Percentiles rank a stretch among this genome's conserved stretches.
Conservation (phyloP, 2,888 invertebrate genomes). For the Drosophila antonietae region DNA sequence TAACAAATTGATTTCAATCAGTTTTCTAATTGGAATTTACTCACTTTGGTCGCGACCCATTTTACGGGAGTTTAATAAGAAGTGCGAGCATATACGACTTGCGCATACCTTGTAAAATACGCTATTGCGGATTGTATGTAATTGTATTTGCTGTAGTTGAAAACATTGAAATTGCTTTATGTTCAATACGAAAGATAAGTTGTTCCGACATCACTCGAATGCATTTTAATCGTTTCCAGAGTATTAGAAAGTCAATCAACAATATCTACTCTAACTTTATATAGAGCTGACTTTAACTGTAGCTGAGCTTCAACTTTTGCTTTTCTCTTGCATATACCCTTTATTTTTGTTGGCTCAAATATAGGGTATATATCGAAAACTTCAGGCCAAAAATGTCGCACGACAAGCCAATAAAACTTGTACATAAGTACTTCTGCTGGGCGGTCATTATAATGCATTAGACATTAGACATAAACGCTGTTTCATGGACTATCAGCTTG, state of each 20-base stretch:
- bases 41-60: not conserved
- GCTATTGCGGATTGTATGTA: not conserved
- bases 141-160: not conserved
- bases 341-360: not conserved
- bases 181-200: no score
- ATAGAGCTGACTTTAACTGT: not conserved
- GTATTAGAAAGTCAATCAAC: not conserved
- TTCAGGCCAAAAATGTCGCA: constrained; percentile 26
- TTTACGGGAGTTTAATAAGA: not conserved
- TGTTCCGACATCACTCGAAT: no score
- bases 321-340: not conserved
- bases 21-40: constrained; percentile 15
- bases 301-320: not conserved
- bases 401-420: constrained; percentile 55
- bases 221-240: not conserved
- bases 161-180: no score
- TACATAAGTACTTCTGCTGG: constrained; percentile 43
- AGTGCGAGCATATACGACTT: not conserved
- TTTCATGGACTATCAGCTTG: constrained; percentile 59
- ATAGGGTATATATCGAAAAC: not conserved
- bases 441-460: constrained; percentile 66
- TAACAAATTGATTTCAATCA: constrained; percentile 16
- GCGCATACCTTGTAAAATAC: not conserved
- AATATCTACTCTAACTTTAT: not conserved
- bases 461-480: constrained; percentile 55